Conservation (phyloP, 35 echinoderm and acorn worm genomes). For the Apostichopus japonicus region DNA sequence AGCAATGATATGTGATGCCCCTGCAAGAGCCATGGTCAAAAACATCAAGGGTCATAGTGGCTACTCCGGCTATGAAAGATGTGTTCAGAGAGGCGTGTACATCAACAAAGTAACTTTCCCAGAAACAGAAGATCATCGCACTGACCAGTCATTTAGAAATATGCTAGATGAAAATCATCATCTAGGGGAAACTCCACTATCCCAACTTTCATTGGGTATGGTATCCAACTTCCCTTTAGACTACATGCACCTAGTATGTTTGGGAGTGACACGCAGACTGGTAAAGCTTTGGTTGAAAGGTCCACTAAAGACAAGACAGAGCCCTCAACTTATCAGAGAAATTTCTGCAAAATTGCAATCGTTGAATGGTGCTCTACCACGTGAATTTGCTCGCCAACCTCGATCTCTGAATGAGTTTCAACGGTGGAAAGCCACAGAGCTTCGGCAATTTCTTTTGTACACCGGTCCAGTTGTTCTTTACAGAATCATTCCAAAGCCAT, state of each 20-base stretch:
- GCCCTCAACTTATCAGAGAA: not conserved
- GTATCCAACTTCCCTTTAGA: not conserved
- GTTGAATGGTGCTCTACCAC: too few relatives aligned
- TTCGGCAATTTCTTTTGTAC: constrained; percentile 24
- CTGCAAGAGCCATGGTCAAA: constrained; percentile 37
- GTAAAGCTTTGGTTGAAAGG: constrained; percentile 63
- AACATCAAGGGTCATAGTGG: constrained; percentile 24
- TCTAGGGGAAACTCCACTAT: too few relatives aligned
- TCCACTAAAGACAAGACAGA: constrained; percentile 29
- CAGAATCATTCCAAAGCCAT: not conserved
- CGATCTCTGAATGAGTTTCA: not conserved
- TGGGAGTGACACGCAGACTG: too few relatives aligned
- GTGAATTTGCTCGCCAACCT: not conserved
- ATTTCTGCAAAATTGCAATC: too few relatives aligned
- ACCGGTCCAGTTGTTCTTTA: constrained; percentile 43
- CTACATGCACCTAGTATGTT: too few relatives aligned
- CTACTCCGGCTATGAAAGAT: constrained; percentile 39
- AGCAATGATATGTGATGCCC: constrained; percentile 36
- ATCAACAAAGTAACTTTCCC: constrained; percentile 11
- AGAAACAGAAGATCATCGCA: not conserved
- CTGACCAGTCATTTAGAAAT: not conserved
- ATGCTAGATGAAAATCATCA: not conserved
- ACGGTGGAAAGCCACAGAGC: constrained; percentile 41
- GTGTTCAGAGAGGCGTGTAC: constrained; percentile 5
- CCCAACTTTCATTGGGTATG: not conserved